phyloP scores from a whole-genome alignment of 2,797 vertebrate genomes.

The Triplophysa bombifrons region DNA sequence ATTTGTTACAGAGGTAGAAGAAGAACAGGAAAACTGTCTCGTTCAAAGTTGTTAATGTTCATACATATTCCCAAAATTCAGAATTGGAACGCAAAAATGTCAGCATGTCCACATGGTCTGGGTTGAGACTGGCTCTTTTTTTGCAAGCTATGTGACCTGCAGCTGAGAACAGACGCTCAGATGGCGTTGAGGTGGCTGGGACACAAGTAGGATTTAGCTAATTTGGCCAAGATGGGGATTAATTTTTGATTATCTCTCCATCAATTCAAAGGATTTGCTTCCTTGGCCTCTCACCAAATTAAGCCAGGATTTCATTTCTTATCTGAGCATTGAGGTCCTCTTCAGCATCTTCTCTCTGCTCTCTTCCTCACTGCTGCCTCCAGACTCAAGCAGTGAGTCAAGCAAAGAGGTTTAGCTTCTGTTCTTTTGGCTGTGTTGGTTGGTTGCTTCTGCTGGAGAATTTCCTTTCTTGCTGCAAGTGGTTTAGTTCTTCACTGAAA shows the following conservation, averaged over 20 bases:
- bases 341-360: constrained; percentile 23
- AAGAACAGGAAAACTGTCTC: no score
- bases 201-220: constrained; percentile 13
- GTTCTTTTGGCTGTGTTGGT: neutral
- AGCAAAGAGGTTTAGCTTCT: constrained; percentile 28
- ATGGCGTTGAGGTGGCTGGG: constrained; percentile 21
- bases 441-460: constrained; percentile 9
- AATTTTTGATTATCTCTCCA: constrained; percentile 31
- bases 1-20: no score
- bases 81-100: neutral
- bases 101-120: constrained; percentile 43
- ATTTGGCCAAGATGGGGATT: constrained; percentile 24
- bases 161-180: constrained; percentile 40
- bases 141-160: constrained; percentile 39
- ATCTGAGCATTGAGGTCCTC: constrained; percentile 35
- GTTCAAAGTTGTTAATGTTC: no score
- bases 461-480: constrained; percentile 32
- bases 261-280: constrained; percentile 43
- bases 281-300: constrained; percentile 40
- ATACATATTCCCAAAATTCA: no score
- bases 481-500: no score
- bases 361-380: constrained; percentile 26
- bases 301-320: constrained; percentile 37
- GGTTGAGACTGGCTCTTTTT: neutral
- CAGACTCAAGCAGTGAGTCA: constrained; percentile 40